These are phyloP conservation scores for Indicator indicator DNA, from an alignment of 2,113 vertebrate genomes.

Conservation along the genomic window DNA sequence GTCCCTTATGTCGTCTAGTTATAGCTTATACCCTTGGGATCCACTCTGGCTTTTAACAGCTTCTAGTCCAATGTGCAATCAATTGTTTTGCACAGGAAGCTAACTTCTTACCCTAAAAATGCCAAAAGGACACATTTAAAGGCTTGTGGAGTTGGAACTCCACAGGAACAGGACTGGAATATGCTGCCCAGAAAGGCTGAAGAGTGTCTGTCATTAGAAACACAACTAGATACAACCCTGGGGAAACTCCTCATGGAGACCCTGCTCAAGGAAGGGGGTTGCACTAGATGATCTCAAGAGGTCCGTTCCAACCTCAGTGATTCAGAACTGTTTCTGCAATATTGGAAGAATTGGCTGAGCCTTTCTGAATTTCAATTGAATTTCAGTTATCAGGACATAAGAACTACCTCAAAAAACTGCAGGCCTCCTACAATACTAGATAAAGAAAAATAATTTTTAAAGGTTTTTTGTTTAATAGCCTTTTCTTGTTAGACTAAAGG, in stretches of 20 bases:
- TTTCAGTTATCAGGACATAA: neutral
- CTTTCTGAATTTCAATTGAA: neutral
- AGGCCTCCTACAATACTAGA: neutral
- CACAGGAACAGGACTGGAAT: neutral
- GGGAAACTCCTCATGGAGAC: neutral
- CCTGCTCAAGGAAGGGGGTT: neutral
- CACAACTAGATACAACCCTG: neutral
- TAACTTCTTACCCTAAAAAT: neutral
- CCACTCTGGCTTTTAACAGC: neutral
- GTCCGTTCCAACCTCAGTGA: neutral
- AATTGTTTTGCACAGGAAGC: neutral
- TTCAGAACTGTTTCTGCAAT: neutral
- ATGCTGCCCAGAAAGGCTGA: neutral
- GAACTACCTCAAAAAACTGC: neutral
- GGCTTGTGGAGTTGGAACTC: neutral
- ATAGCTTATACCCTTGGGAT: neutral
- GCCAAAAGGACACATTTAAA: neutral
- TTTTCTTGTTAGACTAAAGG: neutral
- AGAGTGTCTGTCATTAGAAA: neutral
- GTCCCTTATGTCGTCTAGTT: neutral
- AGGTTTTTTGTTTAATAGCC: neutral
- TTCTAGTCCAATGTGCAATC: neutral
- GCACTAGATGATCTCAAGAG: neutral
- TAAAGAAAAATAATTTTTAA: neutral
- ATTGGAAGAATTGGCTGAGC: neutral